Percentiles rank a stretch among this genome's conserved stretches.
These are phyloP conservation scores for Ophiothrix spiculata DNA, from an alignment of 35 echinoderm and acorn worm genomes.

Conservation along the genomic window DNA sequence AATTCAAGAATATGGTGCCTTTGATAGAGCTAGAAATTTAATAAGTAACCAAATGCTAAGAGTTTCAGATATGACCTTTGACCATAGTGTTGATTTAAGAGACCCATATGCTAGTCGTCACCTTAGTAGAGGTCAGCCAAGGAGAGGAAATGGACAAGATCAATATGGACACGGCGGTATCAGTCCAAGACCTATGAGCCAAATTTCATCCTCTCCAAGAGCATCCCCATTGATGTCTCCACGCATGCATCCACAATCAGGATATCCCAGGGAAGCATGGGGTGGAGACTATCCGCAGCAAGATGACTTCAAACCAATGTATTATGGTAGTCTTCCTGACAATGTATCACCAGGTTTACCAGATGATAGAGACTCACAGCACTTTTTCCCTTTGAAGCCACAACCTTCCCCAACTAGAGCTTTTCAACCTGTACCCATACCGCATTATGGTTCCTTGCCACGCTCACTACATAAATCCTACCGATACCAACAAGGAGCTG, in stretches of 20 bases:
- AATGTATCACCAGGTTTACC: not conserved
- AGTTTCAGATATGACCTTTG: conserved; percentile 39
- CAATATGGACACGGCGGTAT: not conserved
- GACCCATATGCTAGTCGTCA: not conserved
- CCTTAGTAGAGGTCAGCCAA: not conserved
- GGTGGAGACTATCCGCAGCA: not conserved
- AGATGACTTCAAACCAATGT: not conserved
- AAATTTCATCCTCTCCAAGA: not conserved
- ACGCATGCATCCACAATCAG: not conserved
- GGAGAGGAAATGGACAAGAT: not conserved
- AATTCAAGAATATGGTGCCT: conserved; percentile 34
- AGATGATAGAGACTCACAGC: not conserved
- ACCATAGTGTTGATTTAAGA: conserved; percentile 47
- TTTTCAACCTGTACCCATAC: not conserved
- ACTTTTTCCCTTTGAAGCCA: not conserved
- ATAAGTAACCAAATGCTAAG: conserved; percentile 41
- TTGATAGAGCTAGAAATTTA: conserved; percentile 46
- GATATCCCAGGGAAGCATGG: not conserved
- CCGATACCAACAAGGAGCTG: not conserved
- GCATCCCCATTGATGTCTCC: not conserved
- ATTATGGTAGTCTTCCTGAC: not conserved
- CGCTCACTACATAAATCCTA: not conserved
- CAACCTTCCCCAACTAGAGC: not conserved
- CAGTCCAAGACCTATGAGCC: not conserved
- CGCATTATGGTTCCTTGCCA: not conserved